These are phyloP conservation scores for Trachymyrmex cornetzi DNA, from an alignment of 1,140 invertebrate species.

Conservation along the genomic window DNA sequence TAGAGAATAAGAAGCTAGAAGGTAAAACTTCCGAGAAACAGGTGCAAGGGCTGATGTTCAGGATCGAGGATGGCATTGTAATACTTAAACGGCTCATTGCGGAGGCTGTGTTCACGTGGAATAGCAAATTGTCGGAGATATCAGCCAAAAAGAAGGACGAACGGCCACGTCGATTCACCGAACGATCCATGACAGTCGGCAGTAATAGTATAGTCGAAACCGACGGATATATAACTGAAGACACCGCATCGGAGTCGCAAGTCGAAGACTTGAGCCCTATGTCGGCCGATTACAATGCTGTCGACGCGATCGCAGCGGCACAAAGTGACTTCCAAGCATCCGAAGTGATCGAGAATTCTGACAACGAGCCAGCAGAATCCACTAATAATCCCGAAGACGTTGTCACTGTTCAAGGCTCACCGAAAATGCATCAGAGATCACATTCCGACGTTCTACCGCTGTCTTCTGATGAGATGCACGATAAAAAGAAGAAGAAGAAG, in stretches of 20 bases:
- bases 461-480: slow-evolving; percentile 82
- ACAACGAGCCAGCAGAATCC: slow-evolving; percentile 78
- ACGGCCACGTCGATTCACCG: slow-evolving; percentile 81
- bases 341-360: slow-evolving; percentile 79
- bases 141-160: slow-evolving; percentile 87
- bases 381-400: slow-evolving; percentile 81
- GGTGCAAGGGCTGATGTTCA: slow-evolving; percentile 81
- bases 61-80: slow-evolving; percentile 89
- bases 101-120: slow-evolving; percentile 90
- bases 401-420: slow-evolving; percentile 79
- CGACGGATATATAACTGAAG: slow-evolving; percentile 84
- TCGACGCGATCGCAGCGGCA: slow-evolving; percentile 80
- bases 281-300: slow-evolving; percentile 85
- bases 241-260: slow-evolving; percentile 83
- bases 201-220: slow-evolving; percentile 75
- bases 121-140: slow-evolving; percentile 87
- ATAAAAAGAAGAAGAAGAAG: slow-evolving; percentile 90
- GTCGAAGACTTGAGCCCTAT: slow-evolving; percentile 84
- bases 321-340: slow-evolving; percentile 69
- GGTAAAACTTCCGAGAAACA: slow-evolving; percentile 78
- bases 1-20: slow-evolving; percentile 86
- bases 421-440: slow-evolving; percentile 84
- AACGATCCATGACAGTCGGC: slow-evolving; percentile 73
- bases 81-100: slow-evolving; percentile 89
- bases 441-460: slow-evolving; percentile 85